Evolutionary conservation across 2,113 vertebrate genomes (phyloP).

Genomic region (Otis tarda): DNA sequence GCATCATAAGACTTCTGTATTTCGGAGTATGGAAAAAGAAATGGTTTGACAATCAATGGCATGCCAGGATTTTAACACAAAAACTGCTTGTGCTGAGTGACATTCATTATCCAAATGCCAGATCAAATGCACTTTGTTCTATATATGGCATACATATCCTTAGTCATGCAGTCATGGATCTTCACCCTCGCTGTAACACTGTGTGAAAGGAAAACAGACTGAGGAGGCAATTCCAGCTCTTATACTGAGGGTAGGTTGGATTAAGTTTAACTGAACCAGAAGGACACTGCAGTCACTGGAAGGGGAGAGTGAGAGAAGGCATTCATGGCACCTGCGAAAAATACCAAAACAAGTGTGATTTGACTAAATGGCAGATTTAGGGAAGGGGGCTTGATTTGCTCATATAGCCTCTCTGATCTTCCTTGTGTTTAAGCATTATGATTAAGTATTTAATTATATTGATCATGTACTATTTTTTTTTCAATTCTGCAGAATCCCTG

Average conservation of each 20-base stretch:
- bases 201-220: background rate
- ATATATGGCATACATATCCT: background rate
- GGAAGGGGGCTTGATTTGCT: background rate
- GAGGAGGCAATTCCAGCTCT: background rate
- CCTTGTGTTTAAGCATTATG: background rate
- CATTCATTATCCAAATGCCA: background rate
- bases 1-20: background rate
- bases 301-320: background rate
- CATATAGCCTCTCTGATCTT: background rate
- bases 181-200: background rate
- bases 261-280: background rate
- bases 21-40: slow-evolving; percentile 32
- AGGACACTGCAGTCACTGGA: background rate
- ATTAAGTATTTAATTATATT: slow-evolving; percentile 57
- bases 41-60: slow-evolving; percentile 14
- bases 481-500: background rate
- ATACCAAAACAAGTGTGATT: background rate
- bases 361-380: background rate
- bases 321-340: slow-evolving; percentile 3
- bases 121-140: slow-evolving; percentile 44
- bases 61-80: background rate
- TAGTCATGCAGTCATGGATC: background rate
- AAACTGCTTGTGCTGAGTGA: background rate
- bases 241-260: background rate
- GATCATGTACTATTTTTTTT: slow-evolving; percentile 16